Evolutionary conservation across 2,797 vertebrate species (phyloP).

Genomic region (Lindbergichthys nudifrons): DNA sequence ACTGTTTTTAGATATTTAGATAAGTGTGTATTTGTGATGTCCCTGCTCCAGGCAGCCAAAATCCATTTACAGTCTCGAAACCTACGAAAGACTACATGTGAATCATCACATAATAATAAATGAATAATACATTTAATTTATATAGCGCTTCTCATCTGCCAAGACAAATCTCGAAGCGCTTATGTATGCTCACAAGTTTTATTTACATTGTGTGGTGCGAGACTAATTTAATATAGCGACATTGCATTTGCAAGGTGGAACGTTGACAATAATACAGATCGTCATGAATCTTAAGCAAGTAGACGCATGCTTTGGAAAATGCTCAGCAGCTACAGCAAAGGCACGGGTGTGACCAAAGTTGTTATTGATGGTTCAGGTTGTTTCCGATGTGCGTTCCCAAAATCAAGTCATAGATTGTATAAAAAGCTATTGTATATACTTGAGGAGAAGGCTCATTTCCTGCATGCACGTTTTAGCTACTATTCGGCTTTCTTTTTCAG

Average conservation of each 20-base stretch:
- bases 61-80: slow-evolving; percentile 6
- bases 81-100: neutral
- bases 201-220: neutral
- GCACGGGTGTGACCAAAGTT: neutral
- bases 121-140: too few species aligned
- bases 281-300: neutral
- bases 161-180: too few species aligned
- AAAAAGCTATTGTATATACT: too few species aligned
- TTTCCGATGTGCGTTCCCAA: neutral
- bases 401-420: too few species aligned
- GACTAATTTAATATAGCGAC: neutral
- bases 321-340: neutral
- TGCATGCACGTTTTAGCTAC: too few species aligned
- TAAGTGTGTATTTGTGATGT: neutral
- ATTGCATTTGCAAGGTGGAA: neutral
- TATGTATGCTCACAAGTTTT: neutral
- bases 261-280: neutral
- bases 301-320: neutral
- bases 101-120: neutral
- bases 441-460: too few species aligned
- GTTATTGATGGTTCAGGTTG: too few species aligned
- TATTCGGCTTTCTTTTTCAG: too few species aligned
- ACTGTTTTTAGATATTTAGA: neutral
- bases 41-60: neutral
- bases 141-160: too few species aligned